Base-by-base conservation (phyloP, 2,888 invertebrate species). In the Uropetala carovei region DNA sequence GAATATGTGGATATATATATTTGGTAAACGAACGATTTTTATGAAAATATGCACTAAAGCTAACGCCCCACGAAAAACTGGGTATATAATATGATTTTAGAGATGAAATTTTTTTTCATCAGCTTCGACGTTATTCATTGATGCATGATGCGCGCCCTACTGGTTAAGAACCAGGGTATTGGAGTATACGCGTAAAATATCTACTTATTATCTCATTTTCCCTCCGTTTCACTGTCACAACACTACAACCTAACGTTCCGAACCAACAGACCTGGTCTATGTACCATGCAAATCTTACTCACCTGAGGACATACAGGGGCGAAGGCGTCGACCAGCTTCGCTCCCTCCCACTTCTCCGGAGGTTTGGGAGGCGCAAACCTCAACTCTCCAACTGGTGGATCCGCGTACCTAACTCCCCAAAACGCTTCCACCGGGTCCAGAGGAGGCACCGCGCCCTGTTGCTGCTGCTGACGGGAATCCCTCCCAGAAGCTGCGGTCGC, bases 341-440 rank as follows among this genome's bases (percentile, higher is more conserved):
- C 97, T 93, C 97, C 97, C 86, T 96, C 96, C 98, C 98, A 98
- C 94, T 96, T 95, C 92, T 96, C 95, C 13, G 97, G 97, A 27
- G 97, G 96, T 82, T 97, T 96, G 3, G 98, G 98, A 0, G 97
- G 96, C 93, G 97, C 96, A 94, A 98, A 97, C 30, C 97, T 94
- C 92, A 97, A 95, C 56, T 96, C 95, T n/a, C 96, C 96, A 18
- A 96, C 95, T 0, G 98, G 97, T 5, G 97, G 96, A 8, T 97
- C 97, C 10, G 97, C 98, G 96, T 98, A 98, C 86, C 98, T 98
- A 92, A 98, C 97, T 0, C 98, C 98, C 30, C 97, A 96, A 95
- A 98, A 98, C 94, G 97, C 98, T 95, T 98, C 97, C 94, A 97
- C 97, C 0, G 97, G 97, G 95, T 97, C 97, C 95, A 97, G 95